Evolutionary conservation across 1,140 invertebrate species (phyloP).

Genomic region (Hylyphantes graminicola): DNA sequence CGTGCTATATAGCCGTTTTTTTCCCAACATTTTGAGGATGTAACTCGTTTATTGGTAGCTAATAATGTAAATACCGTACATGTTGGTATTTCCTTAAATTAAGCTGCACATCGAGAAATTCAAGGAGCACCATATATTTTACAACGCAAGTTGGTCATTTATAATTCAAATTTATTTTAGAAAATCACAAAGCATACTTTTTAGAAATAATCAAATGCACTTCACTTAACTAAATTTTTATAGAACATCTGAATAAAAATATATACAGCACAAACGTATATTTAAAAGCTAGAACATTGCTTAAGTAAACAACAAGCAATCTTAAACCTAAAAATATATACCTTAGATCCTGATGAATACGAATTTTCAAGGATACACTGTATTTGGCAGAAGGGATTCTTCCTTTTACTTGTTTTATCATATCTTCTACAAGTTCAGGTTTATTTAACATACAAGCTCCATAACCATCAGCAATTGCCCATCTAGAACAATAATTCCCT

Average conservation of each 20-base stretch:
- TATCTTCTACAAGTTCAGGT: slow-evolving; percentile 84
- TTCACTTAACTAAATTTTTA: not conserved
- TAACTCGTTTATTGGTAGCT: no score
- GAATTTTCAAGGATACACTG: slow-evolving; percentile 92
- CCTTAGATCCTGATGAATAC: slow-evolving; percentile 74
- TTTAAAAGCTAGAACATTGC: not conserved
- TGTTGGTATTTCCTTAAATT: no score
- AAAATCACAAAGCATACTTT: no score
- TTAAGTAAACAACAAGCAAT: not conserved
- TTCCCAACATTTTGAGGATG: no score
- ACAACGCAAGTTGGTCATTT: no score
- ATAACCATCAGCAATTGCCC: slow-evolving; percentile 92
- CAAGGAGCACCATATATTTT: no score
- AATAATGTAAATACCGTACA: no score
- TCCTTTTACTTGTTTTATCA: slow-evolving; percentile 81
- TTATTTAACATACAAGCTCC: slow-evolving; percentile 82
- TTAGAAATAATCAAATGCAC: no score
- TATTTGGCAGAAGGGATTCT: slow-evolving; percentile 78
- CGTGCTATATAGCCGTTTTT: no score
- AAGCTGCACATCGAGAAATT: no score
- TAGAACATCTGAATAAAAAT: not conserved
- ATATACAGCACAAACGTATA: not conserved
- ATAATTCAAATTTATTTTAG: no score
- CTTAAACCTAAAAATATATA: slow-evolving; percentile 61
- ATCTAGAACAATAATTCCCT: slow-evolving; percentile 68